These are phyloP conservation scores for Semibalanus balanoides DNA, from an alignment of 1,140 invertebrate genomes.

Conservation along the genomic window DNA sequence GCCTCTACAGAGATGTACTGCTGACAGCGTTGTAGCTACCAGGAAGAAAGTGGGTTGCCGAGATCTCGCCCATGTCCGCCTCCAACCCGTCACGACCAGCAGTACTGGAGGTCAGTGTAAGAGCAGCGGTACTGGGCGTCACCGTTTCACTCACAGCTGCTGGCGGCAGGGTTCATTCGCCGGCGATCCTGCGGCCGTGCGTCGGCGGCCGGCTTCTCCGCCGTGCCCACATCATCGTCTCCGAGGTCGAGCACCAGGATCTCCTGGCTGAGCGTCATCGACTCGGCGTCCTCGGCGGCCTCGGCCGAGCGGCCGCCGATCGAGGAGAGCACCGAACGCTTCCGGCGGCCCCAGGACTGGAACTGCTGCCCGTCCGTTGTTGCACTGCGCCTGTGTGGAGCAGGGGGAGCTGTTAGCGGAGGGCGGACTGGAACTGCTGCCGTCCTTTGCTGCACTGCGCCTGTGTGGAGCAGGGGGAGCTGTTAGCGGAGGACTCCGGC, in stretches of 20 bases:
- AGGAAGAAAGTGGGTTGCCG: too few species aligned
- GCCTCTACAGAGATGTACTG: too few species aligned
- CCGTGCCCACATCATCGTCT: constrained; percentile 48
- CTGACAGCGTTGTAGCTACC: too few species aligned
- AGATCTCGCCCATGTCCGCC: too few species aligned
- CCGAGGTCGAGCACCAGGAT: constrained; percentile 81
- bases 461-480: too few species aligned
- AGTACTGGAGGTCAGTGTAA: too few species aligned
- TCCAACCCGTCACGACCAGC: too few species aligned
- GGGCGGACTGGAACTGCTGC: too few species aligned
- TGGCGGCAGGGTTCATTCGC: neutral
- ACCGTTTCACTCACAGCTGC: neutral
- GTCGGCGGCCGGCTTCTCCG: constrained; percentile 13
- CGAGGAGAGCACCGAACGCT: constrained; percentile 44
- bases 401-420: too few species aligned
- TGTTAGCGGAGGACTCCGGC: too few species aligned
- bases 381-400: constrained; percentile 26
- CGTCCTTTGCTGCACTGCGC: too few species aligned
- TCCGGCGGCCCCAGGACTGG: constrained; percentile 72
- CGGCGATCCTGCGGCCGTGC: neutral
- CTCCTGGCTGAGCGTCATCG: constrained; percentile 87
- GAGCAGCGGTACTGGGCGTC: too few species aligned
- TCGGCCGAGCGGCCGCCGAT: constrained; percentile 28
- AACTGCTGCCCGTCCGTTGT: constrained; percentile 62
- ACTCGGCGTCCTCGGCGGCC: constrained; percentile 21